These are phyloP conservation scores for Drosophila picticornis DNA, from an alignment of 2,888 invertebrate genomes.

Conservation along the genomic window DNA sequence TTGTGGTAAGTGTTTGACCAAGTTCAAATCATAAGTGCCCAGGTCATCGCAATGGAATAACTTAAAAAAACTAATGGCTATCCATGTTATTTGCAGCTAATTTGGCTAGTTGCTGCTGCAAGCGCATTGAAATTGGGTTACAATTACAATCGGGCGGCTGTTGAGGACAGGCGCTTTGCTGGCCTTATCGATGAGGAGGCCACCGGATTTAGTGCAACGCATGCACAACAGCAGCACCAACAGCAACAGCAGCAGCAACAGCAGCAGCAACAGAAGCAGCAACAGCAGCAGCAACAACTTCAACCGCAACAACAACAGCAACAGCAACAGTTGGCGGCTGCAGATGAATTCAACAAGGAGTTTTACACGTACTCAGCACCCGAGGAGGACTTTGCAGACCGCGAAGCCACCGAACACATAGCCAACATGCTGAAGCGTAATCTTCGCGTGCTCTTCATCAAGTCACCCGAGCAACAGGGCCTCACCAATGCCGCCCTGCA, in stretches of 20 bases:
- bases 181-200: slow-evolving; percentile 67
- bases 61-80: background rate
- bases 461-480: slow-evolving; percentile 79
- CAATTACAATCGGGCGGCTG: slow-evolving; percentile 60
- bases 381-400: slow-evolving; percentile 76
- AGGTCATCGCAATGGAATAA: background rate
- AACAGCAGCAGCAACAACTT: slow-evolving; percentile 17
- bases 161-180: slow-evolving; percentile 59
- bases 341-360: slow-evolving; percentile 77
- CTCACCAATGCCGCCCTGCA: slow-evolving; percentile 75
- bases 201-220: slow-evolving; percentile 62
- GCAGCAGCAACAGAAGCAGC: slow-evolving; percentile 20
- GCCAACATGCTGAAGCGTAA: slow-evolving; percentile 75
- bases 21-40: slow-evolving; percentile 5
- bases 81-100: slow-evolving; percentile 45
- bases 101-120: slow-evolving; percentile 61
- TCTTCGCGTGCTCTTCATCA: slow-evolving; percentile 82
- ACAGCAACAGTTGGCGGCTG: slow-evolving; percentile 15
- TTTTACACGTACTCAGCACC: slow-evolving; percentile 81
- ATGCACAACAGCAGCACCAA: slow-evolving; percentile 28
- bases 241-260: slow-evolving; percentile 23
- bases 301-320: slow-evolving; percentile 35
- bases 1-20: slow-evolving; percentile 66
- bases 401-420: slow-evolving; percentile 59
- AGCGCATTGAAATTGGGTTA: slow-evolving; percentile 71